Conservation (phyloP, 53 echinoderm and acorn worm genomes). For the Echinarachnius parma region DNA sequence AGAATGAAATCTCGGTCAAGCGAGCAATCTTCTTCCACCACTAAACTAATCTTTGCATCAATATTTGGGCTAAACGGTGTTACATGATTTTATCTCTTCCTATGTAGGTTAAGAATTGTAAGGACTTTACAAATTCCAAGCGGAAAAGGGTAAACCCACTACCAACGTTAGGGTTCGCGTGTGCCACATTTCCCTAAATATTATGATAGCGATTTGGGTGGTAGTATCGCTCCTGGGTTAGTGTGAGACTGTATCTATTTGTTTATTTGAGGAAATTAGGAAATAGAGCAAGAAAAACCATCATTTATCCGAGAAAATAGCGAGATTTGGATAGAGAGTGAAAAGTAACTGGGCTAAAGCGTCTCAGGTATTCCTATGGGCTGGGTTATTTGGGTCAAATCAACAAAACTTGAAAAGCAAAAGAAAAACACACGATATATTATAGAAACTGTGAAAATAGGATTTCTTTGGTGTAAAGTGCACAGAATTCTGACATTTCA, state of each 20-base stretch:
- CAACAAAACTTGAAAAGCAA: constrained; percentile 21
- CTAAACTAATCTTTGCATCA: constrained; percentile 7
- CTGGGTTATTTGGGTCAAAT: constrained; percentile 30
- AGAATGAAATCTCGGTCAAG: constrained; percentile 26
- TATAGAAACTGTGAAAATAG: too few species aligned
- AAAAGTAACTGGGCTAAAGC: constrained; percentile 16
- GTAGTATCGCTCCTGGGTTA: not conserved
- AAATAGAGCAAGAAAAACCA: constrained; percentile 38
- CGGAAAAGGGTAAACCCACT: not conserved
- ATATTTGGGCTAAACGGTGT: constrained; percentile 38
- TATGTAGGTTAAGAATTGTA: constrained; percentile 34
- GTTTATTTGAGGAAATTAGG: constrained; percentile 21
- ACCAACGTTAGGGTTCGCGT: constrained; percentile 14
- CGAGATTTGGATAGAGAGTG: constrained; percentile 3
- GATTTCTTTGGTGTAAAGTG: too few species aligned
- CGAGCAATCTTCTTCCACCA: constrained; percentile 10
- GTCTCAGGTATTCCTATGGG: not conserved
- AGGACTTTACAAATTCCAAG: not conserved
- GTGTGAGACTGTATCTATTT: constrained; percentile 29
- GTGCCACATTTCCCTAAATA: constrained; percentile 37
- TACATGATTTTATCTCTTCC: constrained; percentile 19
- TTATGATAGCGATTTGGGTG: constrained; percentile 21
- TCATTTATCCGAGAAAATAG: constrained; percentile 34
- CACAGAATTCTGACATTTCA: constrained; percentile 45
- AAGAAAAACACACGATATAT: too few species aligned